phyloP scores from a whole-genome alignment of 2,797 vertebrate genomes.

The Phrynocephalus vlangalii region DNA sequence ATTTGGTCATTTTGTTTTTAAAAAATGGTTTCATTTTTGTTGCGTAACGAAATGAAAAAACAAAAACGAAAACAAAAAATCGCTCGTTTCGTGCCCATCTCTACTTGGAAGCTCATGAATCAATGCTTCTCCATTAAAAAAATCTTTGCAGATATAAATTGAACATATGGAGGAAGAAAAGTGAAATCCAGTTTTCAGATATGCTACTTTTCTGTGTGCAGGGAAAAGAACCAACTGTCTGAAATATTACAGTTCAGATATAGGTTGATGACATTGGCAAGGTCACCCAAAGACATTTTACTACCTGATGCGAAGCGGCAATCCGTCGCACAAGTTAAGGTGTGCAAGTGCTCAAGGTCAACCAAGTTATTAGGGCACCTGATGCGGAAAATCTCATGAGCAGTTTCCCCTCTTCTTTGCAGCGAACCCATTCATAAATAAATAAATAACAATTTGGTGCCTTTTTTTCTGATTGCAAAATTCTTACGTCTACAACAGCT shows the following conservation, averaged over 20 bases:
- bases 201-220: neutral
- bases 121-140: neutral
- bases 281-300: neutral
- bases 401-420: neutral
- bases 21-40: too few relatives aligned
- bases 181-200: neutral
- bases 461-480: too few relatives aligned
- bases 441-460: neutral
- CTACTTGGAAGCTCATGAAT: too few relatives aligned
- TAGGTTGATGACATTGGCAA: neutral
- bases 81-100: too few relatives aligned
- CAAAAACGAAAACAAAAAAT: too few relatives aligned
- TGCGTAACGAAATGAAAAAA: too few relatives aligned
- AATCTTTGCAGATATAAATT: neutral
- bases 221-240: neutral
- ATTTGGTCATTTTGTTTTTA: too few relatives aligned
- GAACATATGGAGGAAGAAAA: neutral
- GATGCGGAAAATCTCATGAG: neutral
- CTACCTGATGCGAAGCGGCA: neutral
- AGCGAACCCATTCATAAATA: neutral
- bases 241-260: neutral
- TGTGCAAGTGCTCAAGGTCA: neutral
- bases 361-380: neutral
- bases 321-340: neutral
- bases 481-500: neutral